Percentiles rank a stretch among this genome's conserved stretches.
Conservation (phyloP, 2,797 vertebrate genomes). For the Peromyscus nudipes region DNA sequence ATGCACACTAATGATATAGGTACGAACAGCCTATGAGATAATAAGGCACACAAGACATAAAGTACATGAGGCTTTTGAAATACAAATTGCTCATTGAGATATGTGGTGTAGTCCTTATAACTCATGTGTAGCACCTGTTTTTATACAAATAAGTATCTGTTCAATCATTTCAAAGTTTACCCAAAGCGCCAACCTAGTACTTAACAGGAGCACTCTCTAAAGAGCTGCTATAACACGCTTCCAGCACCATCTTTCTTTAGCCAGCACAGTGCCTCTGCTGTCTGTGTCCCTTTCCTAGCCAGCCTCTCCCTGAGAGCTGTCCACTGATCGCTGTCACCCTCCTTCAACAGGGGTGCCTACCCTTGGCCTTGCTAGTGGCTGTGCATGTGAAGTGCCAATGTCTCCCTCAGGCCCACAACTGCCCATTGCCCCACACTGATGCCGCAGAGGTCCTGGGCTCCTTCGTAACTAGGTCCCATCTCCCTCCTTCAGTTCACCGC, state of each 20-base stretch:
- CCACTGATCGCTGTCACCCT: background rate
- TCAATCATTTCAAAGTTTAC: background rate
- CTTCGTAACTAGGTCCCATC: background rate
- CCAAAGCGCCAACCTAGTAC: background rate
- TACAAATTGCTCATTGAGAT: background rate
- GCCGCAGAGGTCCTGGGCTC: background rate
- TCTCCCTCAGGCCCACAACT: background rate
- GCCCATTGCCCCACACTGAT: background rate
- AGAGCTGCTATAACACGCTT: background rate
- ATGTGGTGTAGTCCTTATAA: background rate
- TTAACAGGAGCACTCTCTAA: background rate
- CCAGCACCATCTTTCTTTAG: no score
- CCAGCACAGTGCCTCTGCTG: fast-evolving
- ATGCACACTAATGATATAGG: background rate
- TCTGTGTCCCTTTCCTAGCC: background rate
- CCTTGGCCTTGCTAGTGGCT: background rate
- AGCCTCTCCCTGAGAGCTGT: background rate
- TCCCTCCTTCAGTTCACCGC: background rate
- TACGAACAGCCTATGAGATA: background rate
- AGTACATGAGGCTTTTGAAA: background rate
- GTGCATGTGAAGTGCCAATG: background rate
- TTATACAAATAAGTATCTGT: background rate
- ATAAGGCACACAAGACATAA: background rate
- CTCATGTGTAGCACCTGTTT: background rate
- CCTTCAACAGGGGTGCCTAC: fast-evolving